Conservation (phyloP, 2,888 invertebrate species). For the Poecilus cupreus region DNA sequence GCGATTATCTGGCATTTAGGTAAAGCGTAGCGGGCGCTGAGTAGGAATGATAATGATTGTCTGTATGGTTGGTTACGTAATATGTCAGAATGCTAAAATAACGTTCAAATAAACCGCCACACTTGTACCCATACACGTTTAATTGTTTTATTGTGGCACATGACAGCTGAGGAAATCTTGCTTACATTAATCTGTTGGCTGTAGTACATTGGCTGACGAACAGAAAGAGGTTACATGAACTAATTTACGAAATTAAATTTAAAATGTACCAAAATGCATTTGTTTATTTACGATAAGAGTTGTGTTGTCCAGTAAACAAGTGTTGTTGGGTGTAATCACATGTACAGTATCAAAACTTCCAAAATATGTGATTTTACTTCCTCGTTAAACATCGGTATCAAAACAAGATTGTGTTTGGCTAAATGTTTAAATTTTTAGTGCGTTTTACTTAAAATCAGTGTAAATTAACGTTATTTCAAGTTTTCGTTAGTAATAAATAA, state of each 20-base stretch:
- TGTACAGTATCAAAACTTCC: slow-evolving; percentile 21
- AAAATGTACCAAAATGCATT: slow-evolving; percentile 50
- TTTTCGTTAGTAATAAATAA: not conserved
- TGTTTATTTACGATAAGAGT: slow-evolving; percentile 47
- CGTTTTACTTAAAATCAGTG: not conserved
- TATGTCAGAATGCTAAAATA: slow-evolving; percentile 33
- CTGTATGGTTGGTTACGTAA: slow-evolving; percentile 22
- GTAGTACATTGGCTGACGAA: slow-evolving; percentile 33
- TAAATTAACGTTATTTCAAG: not conserved
- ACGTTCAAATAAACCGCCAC: slow-evolving; percentile 38
- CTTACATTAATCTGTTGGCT: slow-evolving; percentile 36
- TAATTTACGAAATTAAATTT: slow-evolving; percentile 46
- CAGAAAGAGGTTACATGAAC: slow-evolving; percentile 55
- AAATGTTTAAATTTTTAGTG: slow-evolving; percentile 17
- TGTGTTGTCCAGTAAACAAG: slow-evolving; percentile 41
- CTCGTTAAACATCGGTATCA: slow-evolving; percentile 26
- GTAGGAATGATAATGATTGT: not conserved
- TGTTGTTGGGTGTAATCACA: slow-evolving; percentile 32
- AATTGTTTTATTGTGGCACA: slow-evolving; percentile 43
- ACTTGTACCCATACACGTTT: slow-evolving; percentile 35
- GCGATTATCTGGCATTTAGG: not conserved
- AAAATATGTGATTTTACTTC: slow-evolving; percentile 31
- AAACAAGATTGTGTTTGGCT: slow-evolving; percentile 28
- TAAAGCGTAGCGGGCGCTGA: not conserved
- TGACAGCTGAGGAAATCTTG: slow-evolving; percentile 38